These are phyloP conservation scores for Daubentonia madagascariensis DNA, from an alignment of 2,113 vertebrate genomes.

Conservation along the genomic window DNA sequence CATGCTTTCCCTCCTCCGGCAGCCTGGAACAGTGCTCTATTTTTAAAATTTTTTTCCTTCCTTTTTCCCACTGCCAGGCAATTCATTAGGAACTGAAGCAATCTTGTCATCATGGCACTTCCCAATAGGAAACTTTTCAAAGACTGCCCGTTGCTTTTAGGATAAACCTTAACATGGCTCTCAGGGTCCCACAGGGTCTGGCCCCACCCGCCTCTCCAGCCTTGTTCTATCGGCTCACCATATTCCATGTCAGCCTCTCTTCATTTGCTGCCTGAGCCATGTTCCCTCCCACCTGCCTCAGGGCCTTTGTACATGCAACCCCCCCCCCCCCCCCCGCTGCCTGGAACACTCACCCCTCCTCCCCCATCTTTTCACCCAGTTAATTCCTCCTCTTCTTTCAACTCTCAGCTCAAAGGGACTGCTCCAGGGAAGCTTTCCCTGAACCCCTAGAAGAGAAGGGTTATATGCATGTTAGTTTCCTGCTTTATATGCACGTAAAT, in stretches of 20 bases:
- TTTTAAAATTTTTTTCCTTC: not conserved
- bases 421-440: not conserved
- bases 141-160: not conserved
- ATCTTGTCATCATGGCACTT: not conserved
- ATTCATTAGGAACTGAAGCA: not conserved
- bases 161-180: not conserved
- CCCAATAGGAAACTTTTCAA: not conserved
- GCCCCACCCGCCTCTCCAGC: not conserved
- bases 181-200: not conserved
- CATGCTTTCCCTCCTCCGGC: not conserved
- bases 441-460: not conserved
- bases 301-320: not conserved
- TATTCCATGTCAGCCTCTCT: fast-evolving
- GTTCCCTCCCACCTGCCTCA: not conserved
- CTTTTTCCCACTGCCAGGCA: not conserved
- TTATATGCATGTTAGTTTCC: not conserved
- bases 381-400: not conserved
- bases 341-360: not conserved
- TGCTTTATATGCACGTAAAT: not conserved
- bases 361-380: not conserved
- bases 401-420: not conserved
- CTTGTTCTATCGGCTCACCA: not conserved
- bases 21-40: not conserved
- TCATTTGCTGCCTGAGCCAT: too few species aligned
- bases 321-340: too few species aligned